Evolutionary conservation across 2,888 invertebrate species (phyloP).

Genomic region (Ochropacha duplaris): DNA sequence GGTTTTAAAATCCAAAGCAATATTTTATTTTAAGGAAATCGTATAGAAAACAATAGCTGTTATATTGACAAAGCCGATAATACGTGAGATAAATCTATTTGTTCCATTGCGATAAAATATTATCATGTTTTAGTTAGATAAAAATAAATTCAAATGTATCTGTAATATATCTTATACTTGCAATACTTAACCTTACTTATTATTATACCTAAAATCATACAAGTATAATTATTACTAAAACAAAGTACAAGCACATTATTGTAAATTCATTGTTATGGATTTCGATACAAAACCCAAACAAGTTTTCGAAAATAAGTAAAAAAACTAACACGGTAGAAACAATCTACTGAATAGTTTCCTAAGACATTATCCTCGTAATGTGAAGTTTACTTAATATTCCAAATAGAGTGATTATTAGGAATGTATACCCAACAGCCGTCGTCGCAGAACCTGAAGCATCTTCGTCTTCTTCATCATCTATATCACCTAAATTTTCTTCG

Average conservation of each 20-base stretch:
- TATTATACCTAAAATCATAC: background rate
- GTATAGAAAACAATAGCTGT: background rate
- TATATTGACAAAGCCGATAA: conserved; percentile 7
- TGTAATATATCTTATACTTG: background rate
- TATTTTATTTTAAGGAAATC: background rate
- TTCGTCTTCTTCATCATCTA: conserved; percentile 23
- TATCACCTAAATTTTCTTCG: too few relatives aligned
- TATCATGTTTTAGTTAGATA: background rate
- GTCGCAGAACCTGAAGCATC: conserved; percentile 49
- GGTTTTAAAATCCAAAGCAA: background rate
- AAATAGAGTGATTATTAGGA: conserved; percentile 53
- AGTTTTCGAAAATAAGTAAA: conserved; percentile 8
- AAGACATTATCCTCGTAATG: conserved; percentile 44
- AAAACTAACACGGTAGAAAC: conserved; percentile 13
- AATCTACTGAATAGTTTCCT: conserved; percentile 37
- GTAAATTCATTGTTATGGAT: conserved; percentile 22
- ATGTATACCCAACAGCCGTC: conserved; percentile 55
- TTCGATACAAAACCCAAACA: conserved; percentile 25
- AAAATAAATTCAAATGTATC: background rate
- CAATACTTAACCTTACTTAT: background rate
- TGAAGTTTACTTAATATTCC: conserved; percentile 53
- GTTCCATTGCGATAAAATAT: conserved; percentile 2
- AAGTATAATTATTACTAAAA: background rate
- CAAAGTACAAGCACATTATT: background rate
- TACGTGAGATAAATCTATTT: conserved; percentile 8